Evolutionary conservation across 2,888 invertebrate genomes (phyloP).

Genomic region (Argyresthia albistria): DNA sequence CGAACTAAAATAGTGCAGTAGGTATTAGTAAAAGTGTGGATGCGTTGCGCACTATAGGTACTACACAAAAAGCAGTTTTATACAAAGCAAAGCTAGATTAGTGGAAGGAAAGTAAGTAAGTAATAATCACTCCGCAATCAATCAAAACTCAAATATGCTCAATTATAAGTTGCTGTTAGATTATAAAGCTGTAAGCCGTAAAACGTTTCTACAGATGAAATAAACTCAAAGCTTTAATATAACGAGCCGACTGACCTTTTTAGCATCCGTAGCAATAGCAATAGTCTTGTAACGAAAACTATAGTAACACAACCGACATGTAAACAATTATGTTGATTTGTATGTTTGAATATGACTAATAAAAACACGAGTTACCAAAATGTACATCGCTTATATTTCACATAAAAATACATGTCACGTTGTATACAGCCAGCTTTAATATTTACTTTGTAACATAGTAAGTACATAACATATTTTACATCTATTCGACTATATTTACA

Average conservation of each 20-base stretch:
- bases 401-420: slow-evolving; percentile 59
- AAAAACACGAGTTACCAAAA: slow-evolving; percentile 56
- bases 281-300: neutral
- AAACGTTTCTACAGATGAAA: neutral
- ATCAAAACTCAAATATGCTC: no score
- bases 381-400: slow-evolving; percentile 66
- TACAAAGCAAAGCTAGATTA: no score
- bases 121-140: no score
- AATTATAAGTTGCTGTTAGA: no score
- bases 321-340: neutral
- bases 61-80: no score
- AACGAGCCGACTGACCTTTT: slow-evolving; percentile 6
- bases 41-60: no score
- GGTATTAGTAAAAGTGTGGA: no score
- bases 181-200: no score
- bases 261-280: neutral
- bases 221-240: neutral
- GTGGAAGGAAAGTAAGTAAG: no score
- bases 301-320: neutral
- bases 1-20: no score
- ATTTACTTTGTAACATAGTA: slow-evolving; percentile 12
- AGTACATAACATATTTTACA: slow-evolving; percentile 14
- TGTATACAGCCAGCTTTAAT: slow-evolving; percentile 36
- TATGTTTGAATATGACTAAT: neutral
- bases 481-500: slow-evolving; percentile 19